Conservation (phyloP, 2,888 invertebrate genomes). For the Habroteleia sp. region DNA sequence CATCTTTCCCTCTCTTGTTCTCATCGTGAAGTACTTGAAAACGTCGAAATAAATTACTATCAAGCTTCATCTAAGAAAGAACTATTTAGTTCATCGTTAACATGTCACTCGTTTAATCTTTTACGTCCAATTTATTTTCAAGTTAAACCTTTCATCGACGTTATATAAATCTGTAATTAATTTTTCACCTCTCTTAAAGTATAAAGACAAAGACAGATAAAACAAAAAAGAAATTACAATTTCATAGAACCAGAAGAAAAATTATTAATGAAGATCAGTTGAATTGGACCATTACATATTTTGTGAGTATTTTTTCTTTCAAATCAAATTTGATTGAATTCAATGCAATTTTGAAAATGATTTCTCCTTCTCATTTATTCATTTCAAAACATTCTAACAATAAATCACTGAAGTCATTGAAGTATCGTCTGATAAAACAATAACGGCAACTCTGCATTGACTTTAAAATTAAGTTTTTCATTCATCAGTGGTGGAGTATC, state of each 20-base stretch:
- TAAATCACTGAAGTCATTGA: constrained; percentile 40
- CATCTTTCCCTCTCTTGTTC: constrained; percentile 65
- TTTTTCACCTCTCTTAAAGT: too few species aligned
- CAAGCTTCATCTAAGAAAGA: constrained; percentile 45
- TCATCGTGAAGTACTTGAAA: constrained; percentile 59
- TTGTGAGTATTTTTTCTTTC: too few species aligned
- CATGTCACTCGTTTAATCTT: constrained; percentile 16
- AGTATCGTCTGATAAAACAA: constrained; percentile 52
- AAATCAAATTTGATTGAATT: too few species aligned
- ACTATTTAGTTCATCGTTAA: constrained; percentile 26
- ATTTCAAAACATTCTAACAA: constrained; percentile 9
- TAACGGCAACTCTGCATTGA: constrained; percentile 39
- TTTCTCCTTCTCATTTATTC: too few species aligned
- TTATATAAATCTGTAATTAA: too few species aligned
- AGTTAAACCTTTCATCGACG: not conserved
- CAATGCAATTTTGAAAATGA: too few species aligned
- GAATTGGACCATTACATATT: too few species aligned
- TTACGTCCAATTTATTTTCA: constrained; percentile 2
- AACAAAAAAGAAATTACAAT: too few species aligned
- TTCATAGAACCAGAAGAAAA: too few species aligned
- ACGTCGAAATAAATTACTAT: constrained; percentile 61
- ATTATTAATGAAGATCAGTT: too few species aligned
- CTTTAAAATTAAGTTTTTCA: constrained; percentile 63
- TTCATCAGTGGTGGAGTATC: constrained; percentile 53
- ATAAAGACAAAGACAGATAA: too few species aligned